These are phyloP conservation scores for Epirrita christyi DNA, from an alignment of 2,888 invertebrate genomes.

Conservation along the genomic window DNA sequence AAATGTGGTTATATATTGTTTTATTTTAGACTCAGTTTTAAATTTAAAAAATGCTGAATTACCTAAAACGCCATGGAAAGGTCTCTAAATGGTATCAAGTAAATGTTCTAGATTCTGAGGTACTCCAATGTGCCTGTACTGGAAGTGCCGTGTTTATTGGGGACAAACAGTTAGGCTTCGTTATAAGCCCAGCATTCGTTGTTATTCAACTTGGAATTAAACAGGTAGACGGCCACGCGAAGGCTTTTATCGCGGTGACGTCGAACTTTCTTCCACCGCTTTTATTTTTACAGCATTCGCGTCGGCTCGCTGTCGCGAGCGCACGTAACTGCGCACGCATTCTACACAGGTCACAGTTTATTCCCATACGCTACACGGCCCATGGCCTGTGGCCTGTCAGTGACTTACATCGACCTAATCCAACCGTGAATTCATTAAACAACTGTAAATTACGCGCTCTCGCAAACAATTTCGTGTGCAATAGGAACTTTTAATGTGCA, in stretches of 20 bases:
- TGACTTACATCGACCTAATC: slow-evolving; percentile 53
- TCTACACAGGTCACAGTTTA: not conserved
- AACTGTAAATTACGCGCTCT: slow-evolving; percentile 51
- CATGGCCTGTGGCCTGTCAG: slow-evolving; percentile 5
- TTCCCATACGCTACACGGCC: slow-evolving; percentile 8
- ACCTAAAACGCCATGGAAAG: not conserved
- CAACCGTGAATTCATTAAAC: slow-evolving; percentile 66
- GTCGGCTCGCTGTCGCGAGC: slow-evolving; percentile 62
- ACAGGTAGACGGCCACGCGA: slow-evolving; percentile 61
- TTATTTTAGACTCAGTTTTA: slow-evolving; percentile 27
- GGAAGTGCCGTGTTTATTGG: slow-evolving; percentile 34
- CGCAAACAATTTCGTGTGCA: slow-evolving; percentile 47
- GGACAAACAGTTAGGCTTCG: slow-evolving; percentile 54
- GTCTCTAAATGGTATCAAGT: not conserved
- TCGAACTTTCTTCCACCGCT: slow-evolving; percentile 75
- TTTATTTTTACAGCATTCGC: slow-evolving; percentile 70
- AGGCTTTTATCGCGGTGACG: slow-evolving; percentile 73
- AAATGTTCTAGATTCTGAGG: not conserved
- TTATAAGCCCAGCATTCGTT: slow-evolving; percentile 61
- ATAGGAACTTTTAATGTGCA: slow-evolving; percentile 43
- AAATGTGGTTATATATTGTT: slow-evolving; percentile 66
- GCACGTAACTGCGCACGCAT: slow-evolving; percentile 54
- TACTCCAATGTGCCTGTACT: not conserved
- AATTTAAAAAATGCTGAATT: not conserved
- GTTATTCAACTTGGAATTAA: slow-evolving; percentile 64